Conservation (phyloP, 2,888 invertebrate species). For the Nemotelus pantherinus region DNA sequence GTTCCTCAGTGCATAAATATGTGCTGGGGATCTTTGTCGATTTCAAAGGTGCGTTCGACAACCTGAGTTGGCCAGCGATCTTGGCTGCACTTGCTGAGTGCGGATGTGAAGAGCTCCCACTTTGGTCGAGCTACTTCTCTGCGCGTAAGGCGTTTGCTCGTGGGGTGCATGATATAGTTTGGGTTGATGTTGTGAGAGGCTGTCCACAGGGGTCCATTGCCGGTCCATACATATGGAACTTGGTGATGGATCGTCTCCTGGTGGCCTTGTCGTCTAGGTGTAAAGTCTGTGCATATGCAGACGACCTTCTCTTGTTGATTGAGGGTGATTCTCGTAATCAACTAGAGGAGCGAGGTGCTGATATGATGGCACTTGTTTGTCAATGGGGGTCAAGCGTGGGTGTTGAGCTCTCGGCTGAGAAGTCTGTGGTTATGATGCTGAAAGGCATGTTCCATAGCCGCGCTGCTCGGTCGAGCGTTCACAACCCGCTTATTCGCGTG, state of each 20-base stretch:
- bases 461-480: no score
- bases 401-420: not conserved
- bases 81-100: not conserved
- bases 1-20: not conserved
- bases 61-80: not conserved
- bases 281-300: not conserved
- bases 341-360: not conserved
- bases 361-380: not conserved
- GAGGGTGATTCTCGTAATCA: not conserved
- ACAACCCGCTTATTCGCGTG: not conserved
- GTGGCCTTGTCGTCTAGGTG: not conserved
- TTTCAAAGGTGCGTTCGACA: not conserved
- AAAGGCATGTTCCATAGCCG: not conserved
- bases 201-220: slow-evolving; percentile 16
- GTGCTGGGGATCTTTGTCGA: not conserved
- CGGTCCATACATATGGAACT: slow-evolving; percentile 15
- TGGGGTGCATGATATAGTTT: not conserved
- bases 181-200: not conserved
- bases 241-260: not conserved
- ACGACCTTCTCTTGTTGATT: not conserved
- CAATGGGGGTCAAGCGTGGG: slow-evolving; percentile 2
- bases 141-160: not conserved
- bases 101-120: not conserved
- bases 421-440: not conserved
- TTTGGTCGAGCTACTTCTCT: not conserved